Base-by-base conservation (phyloP, 35 echinoderm and acorn worm genomes). In the Diadema setosum region DNA sequence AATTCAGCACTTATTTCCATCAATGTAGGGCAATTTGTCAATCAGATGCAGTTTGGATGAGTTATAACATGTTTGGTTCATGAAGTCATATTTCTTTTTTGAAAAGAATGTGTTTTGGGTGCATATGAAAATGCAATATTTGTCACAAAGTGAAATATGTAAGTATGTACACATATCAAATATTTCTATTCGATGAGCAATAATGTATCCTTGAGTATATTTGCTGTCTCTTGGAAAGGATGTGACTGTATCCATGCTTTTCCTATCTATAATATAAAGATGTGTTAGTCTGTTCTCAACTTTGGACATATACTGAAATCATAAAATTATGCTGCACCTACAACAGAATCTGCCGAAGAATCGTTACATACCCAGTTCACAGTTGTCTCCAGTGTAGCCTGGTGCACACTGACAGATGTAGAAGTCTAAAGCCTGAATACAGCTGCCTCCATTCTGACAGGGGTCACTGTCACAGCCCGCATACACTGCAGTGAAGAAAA, bases 321-420 rank as follows among this genome's bases (percentile, higher is more conserved):
- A 65, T 11, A 65, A 65, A 65, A 65, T 65, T 23, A 59, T 7
- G 27, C 5, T 65, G 15, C 61, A n/a, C 2, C 0, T 16, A 1
- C 21, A n/a, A n/a, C 49, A 55, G 49, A n/a, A n/a, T n/a, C 14
- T 16, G 21, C 14, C 49, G 36, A 65, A 65, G 9, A 32, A 33
- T 12, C 30, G 5, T 32, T 75, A 87, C 76, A 20, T 20, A 90
- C 88, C 88, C 74, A 42, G 52, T 70, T 83, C 80, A 83, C 88
- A 90, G 44, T 73, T 90, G 57, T 26, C 42, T 36, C 88, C 88
- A 30, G 37, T 40, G 26, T 83, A 90, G 3, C 88, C 88, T 6
- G 52, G 78, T 34, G 76, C 78, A 70, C 88, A 90, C 60, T 90
- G 78, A 64, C 88, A 90, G 24, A 81, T 84, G 80, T 83, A 90